Evolutionary conservation across 2,797 vertebrate genomes (phyloP), one percentile per base, ranked within the genome.

Genomic region (Megalops cyprinoides): DNA sequence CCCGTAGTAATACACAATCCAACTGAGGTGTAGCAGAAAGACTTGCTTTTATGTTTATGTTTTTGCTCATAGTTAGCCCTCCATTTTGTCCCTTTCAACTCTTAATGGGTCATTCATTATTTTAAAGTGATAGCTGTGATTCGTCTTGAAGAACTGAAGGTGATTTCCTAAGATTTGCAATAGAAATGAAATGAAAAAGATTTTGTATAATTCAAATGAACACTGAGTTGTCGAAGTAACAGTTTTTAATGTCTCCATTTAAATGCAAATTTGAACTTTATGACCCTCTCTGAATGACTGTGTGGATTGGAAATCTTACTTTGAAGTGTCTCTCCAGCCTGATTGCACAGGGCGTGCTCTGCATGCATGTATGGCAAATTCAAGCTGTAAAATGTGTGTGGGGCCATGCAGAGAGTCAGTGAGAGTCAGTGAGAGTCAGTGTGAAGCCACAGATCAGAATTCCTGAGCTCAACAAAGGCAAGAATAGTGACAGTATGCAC

Each of bases 251-350:
- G 49, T 79, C 67, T 73, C 80, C 49, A 86, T 88, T 87, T 84
- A 87, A 87, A 86, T 88, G 85, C 80, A 82, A 87, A 88, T 85
- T 28, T 44, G 46, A 44, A 71, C 65, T 82, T 71, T 74, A 76
- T 58, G 79, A 81, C 78, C 80, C 62, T 74, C 42, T 76, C 12
- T 28, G 77, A 51, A 37, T 74, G 81, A 62, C 31, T 44, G 56
- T 74, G 34, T 76, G 73, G 53, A 78, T 78, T 78, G 74, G 55
- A 73, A 78, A 58, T 73, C 31, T 25, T 9, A 46, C 53, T 77
- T 56, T 82, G 39, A 65, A 67, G 34, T 77, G 49, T 25, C 55
- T 81, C n/a, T 65, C 60, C 25, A 53, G 75, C 55, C n/a, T 51
- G 25, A 53, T 31, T 77, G 46, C 25, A 62, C 46, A 34, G 60